These are phyloP conservation scores for Pipistrellus nathusii DNA, from an alignment of 2,797 vertebrate genomes.

Conservation along the genomic window DNA sequence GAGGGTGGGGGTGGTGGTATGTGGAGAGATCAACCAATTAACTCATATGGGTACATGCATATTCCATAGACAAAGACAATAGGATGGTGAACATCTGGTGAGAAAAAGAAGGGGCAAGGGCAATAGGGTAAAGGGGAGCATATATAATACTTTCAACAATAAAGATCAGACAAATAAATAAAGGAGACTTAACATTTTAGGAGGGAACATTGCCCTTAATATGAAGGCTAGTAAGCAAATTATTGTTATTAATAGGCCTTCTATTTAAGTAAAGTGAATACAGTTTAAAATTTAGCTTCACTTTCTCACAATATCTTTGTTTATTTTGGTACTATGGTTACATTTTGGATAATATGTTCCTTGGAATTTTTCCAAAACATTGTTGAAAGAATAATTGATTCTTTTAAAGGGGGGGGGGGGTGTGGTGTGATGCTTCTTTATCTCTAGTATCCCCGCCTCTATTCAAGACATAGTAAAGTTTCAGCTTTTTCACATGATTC, in stretches of 20 bases:
- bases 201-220: conserved; percentile 72
- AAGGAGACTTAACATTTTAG: conserved; percentile 70
- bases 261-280: conserved; percentile 78
- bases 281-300: conserved; percentile 77
- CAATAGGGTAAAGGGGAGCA: too few species aligned
- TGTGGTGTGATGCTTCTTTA: conserved; percentile 79
- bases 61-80: too few species aligned
- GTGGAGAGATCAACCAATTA: too few species aligned
- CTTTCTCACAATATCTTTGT: conserved; percentile 71
- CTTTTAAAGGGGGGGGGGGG: conserved; percentile 68
- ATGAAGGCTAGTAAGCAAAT: conserved; percentile 78
- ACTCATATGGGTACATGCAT: too few species aligned
- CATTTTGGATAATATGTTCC: conserved; percentile 69
- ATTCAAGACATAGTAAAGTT: conserved; percentile 72
- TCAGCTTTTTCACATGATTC: conserved; percentile 78
- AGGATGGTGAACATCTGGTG: too few species aligned
- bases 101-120: too few species aligned
- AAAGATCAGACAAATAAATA: conserved; percentile 57
- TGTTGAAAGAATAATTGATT: conserved; percentile 79
- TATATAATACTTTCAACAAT: too few species aligned
- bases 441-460: conserved; percentile 79
- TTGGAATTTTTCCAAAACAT: conserved; percentile 81
- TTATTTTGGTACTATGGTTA: conserved; percentile 69
- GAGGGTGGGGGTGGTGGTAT: too few species aligned
- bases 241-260: conserved; percentile 80